A percentile compares a stretch with the other conserved stretches of the same genome.
phyloP scores from a whole-genome alignment of 2,113 vertebrate genomes.

The Choloepus hoffmanni region DNA sequence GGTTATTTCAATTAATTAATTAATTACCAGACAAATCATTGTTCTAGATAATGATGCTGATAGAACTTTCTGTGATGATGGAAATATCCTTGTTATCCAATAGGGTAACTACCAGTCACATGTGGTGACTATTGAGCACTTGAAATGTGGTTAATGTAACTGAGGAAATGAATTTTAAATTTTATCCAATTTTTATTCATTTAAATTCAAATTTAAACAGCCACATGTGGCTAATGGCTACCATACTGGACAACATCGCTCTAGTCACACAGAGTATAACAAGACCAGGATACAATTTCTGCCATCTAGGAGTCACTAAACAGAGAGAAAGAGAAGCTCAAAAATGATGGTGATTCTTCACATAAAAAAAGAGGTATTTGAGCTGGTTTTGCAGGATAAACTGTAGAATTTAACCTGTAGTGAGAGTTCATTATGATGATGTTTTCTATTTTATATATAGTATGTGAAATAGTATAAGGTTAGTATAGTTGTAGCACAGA shows the following conservation, averaged over 20 bases:
- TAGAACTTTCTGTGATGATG: neutral
- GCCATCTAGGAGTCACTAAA: neutral
- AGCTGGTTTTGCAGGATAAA: neutral
- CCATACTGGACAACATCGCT: neutral
- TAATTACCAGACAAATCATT: neutral
- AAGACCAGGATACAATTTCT: neutral
- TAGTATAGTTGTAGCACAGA: neutral
- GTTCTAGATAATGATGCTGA: neutral
- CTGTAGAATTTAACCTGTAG: neutral
- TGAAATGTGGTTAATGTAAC: neutral
- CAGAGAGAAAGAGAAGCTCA: neutral
- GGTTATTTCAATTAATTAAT: neutral
- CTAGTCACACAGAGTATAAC: neutral
- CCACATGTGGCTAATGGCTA: neutral
- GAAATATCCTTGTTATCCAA: neutral
- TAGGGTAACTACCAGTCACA: neutral
- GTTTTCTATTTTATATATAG: neutral
- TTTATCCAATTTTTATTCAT: slow-evolving; percentile 33
- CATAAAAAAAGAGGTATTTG: neutral
- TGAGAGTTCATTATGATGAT: neutral
- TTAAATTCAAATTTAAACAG: neutral
- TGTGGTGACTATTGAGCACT: neutral
- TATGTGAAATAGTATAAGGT: neutral
- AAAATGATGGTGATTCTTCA: slow-evolving; percentile 12
- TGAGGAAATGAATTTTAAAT: slow-evolving; percentile 9